Evolutionary conservation across 2,888 invertebrate genomes (phyloP), one percentile per base, ranked within the genome.

Genomic region (Phaonia tiefii): DNA sequence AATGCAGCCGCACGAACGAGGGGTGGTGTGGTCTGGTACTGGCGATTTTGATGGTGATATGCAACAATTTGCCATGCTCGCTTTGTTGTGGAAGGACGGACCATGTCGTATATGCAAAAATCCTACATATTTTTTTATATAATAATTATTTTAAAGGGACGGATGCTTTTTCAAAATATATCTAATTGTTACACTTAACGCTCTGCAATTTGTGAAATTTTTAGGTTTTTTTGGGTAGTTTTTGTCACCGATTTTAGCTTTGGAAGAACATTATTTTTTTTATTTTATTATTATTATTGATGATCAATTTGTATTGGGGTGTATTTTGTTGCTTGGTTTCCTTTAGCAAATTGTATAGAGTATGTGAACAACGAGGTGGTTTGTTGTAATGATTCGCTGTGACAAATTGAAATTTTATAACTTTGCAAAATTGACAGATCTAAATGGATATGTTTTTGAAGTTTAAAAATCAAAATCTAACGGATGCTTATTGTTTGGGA

Each of bases 341-440:
- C 5, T 31, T 26, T 51, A 22, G 15, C 2, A 49, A 7, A 49
- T 25, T 22, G 25, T 25, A 8, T 31, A 8, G 31, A 80, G 60
- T 49, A 15, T 60, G 71, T 60, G 2, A 39, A 20, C 17, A 75
- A 78, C 58, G 54, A 71, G 67, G 75, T 67, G 78, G 66, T 78
- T 75, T 74, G 58, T 74, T 78, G 17, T 86, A 87, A 86, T 81
- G 83, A 83, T 84, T 31, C 85, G 85, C 86, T 86, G 88, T 87
- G 86, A 88, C 89, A 87, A 88, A 89, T 88, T 86, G 65, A 84
- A 84, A 84, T 89, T 89, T 89, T 88, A 89, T 88, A 86, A 73
- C 56, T 67, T 58, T 65, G 20, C 31, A 75, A 51, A 15, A 63
- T 56, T 63, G 42, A 22, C 11, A 22, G 5, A 63, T 42, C 20